Base-by-base conservation (phyloP, 2,888 invertebrate species). In the Diarsia rubi region DNA sequence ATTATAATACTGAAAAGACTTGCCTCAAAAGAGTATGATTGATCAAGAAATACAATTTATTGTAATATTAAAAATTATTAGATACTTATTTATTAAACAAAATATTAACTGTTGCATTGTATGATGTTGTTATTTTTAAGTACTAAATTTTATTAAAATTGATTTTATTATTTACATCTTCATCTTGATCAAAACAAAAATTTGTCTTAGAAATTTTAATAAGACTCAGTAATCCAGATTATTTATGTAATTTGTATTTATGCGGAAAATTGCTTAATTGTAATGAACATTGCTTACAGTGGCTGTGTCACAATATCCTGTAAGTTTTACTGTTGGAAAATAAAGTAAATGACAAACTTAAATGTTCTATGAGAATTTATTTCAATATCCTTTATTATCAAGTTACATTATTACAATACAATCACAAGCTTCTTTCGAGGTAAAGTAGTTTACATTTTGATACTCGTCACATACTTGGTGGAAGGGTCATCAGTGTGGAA, bases 281-380 rank as follows among this genome's bases (percentile, higher is more conserved):
- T 69, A 66, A 44, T 27, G 65, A 81, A 73, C 74, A 81, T 78
- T 86, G 81, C 76, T 83, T 81, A 76, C 76, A 75, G 80, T 75
- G 69, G 78, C 81, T 81, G 72, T 86, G 83, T 81, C 79, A 81
- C 73, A 85, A 82, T 81, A 79, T 69, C 68, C 66, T 83, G 57
- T 87, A 88, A 86, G 88, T 86, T 88, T 79, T 80, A 85, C 81
- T 91, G 92, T 93, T 93, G 90, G 86, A 88, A 88, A 86, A 92
- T 93, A 93, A 94, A 94, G 84, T 90, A 85, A 91, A 89, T 90
- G 83, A 91, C 88, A 85, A 89, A 88, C 82, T 76, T 74, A 70
- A 57, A 24, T 75, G 27, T 52, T 73, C 16, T 72, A 84, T 84
- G 73, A 76, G 79, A 87, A 81, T 81, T 85, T 81, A 81, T 84